These are phyloP conservation scores for Lordiphosa collinella DNA, from an alignment of 1,140 invertebrate genomes.

Conservation along the genomic window DNA sequence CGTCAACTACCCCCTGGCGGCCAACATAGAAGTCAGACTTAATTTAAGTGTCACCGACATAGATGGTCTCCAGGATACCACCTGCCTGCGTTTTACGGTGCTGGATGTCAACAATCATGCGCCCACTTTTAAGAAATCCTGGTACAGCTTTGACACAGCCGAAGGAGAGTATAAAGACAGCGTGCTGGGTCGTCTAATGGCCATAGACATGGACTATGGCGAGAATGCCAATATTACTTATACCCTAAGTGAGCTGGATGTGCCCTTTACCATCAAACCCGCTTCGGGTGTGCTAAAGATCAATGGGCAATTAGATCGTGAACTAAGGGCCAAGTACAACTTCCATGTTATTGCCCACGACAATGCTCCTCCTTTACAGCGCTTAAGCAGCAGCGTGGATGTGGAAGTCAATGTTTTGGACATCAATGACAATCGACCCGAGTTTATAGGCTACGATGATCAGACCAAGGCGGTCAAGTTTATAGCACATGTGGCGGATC, in stretches of 20 bases:
- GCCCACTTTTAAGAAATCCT: slow-evolving; percentile 89
- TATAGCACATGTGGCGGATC: slow-evolving; percentile 56
- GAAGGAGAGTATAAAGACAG: slow-evolving; percentile 88
- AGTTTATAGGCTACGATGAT: slow-evolving; percentile 87
- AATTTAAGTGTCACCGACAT: slow-evolving; percentile 89
- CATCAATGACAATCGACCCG: slow-evolving; percentile 88
- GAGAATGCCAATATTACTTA: slow-evolving; percentile 89
- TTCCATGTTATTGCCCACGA: slow-evolving; percentile 89
- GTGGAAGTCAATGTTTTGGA: slow-evolving; percentile 90
- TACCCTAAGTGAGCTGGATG: slow-evolving; percentile 83
- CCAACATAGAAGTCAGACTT: slow-evolving; percentile 88
- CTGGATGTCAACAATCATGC: slow-evolving; percentile 93
- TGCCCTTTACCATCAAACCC: slow-evolving; percentile 87
- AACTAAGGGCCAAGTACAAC: slow-evolving; percentile 85
- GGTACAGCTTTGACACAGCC: slow-evolving; percentile 90
- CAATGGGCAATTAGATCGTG: slow-evolving; percentile 89
- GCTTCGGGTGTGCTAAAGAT: slow-evolving; percentile 88
- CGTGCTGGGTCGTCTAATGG: slow-evolving; percentile 87
- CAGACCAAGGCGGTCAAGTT: slow-evolving; percentile 66
- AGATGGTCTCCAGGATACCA: slow-evolving; percentile 85
- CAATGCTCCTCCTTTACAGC: slow-evolving; percentile 82
- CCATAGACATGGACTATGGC: slow-evolving; percentile 88
- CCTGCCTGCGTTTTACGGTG: slow-evolving; percentile 85
- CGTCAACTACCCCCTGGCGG: slow-evolving; percentile 86
- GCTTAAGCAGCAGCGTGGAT: slow-evolving; percentile 85